These are phyloP conservation scores for Morbakka virulenta DNA, from an alignment of 30 jellyfish, hydroid and myxozoan species.

Conservation along the genomic window DNA sequence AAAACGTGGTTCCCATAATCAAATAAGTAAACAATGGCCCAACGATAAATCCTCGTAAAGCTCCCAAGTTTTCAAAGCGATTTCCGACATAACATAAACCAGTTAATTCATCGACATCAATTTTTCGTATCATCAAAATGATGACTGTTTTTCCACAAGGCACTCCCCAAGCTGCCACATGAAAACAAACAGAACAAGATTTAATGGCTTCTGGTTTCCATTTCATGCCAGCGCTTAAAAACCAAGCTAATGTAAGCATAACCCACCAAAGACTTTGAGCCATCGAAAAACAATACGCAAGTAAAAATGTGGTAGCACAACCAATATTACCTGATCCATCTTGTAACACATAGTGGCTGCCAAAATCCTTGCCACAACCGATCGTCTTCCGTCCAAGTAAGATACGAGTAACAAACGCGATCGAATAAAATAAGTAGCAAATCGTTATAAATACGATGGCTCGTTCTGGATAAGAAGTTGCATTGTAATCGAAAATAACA, in stretches of 20 bases:
- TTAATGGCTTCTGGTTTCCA: conserved; percentile 83
- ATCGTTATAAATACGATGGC: conserved; percentile 77
- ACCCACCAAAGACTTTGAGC: conserved; percentile 99
- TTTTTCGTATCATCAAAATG: conserved; percentile 73
- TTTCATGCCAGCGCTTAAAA: conserved; percentile 83
- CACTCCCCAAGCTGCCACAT: conserved; percentile 95
- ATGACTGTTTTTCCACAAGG: conserved; percentile 90
- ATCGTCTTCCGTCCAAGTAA: conserved; percentile 74
- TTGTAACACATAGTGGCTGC: conserved; percentile 66
- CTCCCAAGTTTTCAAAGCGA: conserved; percentile 86
- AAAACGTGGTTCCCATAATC: conserved; percentile 86
- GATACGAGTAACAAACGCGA: conserved; percentile 72
- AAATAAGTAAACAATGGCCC: conserved; percentile 93
- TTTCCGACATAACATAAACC: conserved; percentile 97
- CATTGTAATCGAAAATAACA: conserved; percentile 55
- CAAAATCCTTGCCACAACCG: conserved; percentile 75
- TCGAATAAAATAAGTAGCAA: conserved; percentile 67
- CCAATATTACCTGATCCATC: conserved; percentile 97
- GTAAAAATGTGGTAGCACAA: conserved; percentile 89
- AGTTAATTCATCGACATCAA: conserved; percentile 94
- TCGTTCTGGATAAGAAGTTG: conserved; percentile 78
- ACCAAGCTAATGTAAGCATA: conserved; percentile 86
- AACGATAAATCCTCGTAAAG: conserved; percentile 84
- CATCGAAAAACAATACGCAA: conserved; percentile 87
- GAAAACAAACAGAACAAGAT: conserved; percentile 72